A percentile compares a stretch with the other conserved stretches of the same genome.
These are phyloP conservation scores for Meghimatium bilineatum DNA, from an alignment of 2,888 invertebrate genomes.

Conservation along the genomic window DNA sequence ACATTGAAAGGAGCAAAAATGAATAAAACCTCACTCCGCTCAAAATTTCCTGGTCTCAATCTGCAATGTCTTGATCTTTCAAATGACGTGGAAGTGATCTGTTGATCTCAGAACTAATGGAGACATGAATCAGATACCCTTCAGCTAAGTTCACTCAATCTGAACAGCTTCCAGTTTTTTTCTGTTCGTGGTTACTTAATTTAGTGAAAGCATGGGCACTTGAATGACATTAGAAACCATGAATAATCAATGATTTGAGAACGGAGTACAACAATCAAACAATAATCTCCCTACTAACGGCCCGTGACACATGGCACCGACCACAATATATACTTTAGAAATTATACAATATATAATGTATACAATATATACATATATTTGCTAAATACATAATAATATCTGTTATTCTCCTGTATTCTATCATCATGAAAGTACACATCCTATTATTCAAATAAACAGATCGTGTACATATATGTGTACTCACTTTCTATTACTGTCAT, in stretches of 20 bases:
- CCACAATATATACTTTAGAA: too few species aligned
- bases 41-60: background rate
- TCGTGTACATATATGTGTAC: too few species aligned
- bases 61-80: background rate
- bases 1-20: background rate
- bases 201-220: background rate
- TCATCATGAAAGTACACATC: too few species aligned
- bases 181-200: background rate
- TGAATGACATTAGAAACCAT: background rate
- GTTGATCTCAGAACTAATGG: slow-evolving; percentile 2
- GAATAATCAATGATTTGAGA: background rate
- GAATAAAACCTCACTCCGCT: background rate
- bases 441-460: too few species aligned
- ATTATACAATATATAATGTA: too few species aligned
- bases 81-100: background rate
- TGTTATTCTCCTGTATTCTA: too few species aligned
- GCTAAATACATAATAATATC: too few species aligned
- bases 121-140: background rate
- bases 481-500: too few species aligned
- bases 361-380: too few species aligned
- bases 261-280: background rate
- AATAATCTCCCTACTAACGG: background rate
- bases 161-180: background rate
- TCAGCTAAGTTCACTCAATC: background rate
- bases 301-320: too few species aligned